These are phyloP conservation scores for Allophyes oxyacanthae DNA, from an alignment of 2,888 invertebrate genomes.

Conservation along the genomic window DNA sequence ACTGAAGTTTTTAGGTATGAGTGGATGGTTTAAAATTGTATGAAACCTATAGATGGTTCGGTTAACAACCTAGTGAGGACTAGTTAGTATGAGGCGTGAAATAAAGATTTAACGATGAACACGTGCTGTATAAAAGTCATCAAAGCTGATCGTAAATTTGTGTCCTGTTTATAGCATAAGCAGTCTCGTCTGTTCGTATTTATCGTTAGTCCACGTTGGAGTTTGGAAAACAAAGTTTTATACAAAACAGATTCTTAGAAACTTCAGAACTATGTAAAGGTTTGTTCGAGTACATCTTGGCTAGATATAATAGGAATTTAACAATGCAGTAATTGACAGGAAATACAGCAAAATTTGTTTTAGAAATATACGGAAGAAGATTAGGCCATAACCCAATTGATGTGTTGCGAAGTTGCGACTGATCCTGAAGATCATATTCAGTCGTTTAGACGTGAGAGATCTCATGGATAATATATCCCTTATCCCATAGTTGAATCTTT, in stretches of 20 bases:
- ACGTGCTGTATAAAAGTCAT: slow-evolving; percentile 63
- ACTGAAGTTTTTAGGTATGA: background rate
- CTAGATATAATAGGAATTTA: no score
- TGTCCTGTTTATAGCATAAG: slow-evolving; percentile 64
- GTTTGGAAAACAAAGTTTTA: background rate
- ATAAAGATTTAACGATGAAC: slow-evolving; percentile 62
- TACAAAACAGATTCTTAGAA: background rate
- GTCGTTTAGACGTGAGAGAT: no score
- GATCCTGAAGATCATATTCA: no score
- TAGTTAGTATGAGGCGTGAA: slow-evolving; percentile 46
- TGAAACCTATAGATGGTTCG: slow-evolving; percentile 1
- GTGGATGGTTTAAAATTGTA: background rate
- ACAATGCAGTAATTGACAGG: no score
- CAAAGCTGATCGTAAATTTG: slow-evolving; percentile 65
- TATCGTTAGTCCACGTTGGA: slow-evolving; percentile 10
- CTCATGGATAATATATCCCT: no score
- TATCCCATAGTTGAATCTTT: no score
- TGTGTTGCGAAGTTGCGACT: no score
- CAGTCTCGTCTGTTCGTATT: slow-evolving; percentile 24
- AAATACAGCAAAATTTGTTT: no score
- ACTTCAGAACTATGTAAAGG: background rate
- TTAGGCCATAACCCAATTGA: no score
- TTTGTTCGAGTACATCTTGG: no score
- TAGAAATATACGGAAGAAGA: no score
- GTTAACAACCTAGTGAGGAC: slow-evolving; percentile 8